These are phyloP conservation scores for Tetramorium bicarinatum DNA, from an alignment of 2,888 invertebrate species.

Conservation along the genomic window DNA sequence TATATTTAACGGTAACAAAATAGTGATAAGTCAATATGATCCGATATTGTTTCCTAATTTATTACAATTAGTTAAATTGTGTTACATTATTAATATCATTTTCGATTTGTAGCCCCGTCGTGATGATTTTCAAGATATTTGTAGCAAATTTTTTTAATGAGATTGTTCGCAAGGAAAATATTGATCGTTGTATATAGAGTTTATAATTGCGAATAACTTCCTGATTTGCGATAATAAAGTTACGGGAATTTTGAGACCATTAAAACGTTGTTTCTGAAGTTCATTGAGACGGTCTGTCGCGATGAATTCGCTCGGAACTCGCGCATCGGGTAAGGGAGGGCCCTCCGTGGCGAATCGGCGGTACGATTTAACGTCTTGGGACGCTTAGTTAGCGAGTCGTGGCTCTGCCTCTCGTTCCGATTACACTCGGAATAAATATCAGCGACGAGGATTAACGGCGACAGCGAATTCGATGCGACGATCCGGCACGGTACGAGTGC, in stretches of 20 bases:
- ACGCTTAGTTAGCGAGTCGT: constrained; percentile 57
- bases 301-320: constrained; percentile 47
- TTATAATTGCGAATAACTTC: constrained; percentile 7
- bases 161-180: too few species aligned
- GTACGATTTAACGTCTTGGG: constrained; percentile 51
- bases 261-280: constrained; percentile 37
- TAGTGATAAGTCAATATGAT: constrained; percentile 30
- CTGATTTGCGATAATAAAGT: constrained; percentile 22
- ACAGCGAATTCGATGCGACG: constrained; percentile 57
- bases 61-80: not conserved
- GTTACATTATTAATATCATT: not conserved
- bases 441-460: constrained; percentile 59
- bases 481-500: constrained; percentile 55
- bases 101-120: not conserved
- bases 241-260: constrained; percentile 11
- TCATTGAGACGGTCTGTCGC: constrained; percentile 4
- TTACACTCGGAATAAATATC: constrained; percentile 62
- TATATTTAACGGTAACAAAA: constrained; percentile 32
- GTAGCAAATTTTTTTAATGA: not conserved
- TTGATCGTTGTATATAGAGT: not conserved
- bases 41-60: constrained; percentile 24
- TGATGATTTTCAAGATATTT: not conserved
- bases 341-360: constrained; percentile 67
- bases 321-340: constrained; percentile 39
- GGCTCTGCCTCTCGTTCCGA: constrained; percentile 46